These are phyloP conservation scores for Malacoraja senta DNA, from an alignment of 2,797 vertebrate species.

Conservation along the genomic window DNA sequence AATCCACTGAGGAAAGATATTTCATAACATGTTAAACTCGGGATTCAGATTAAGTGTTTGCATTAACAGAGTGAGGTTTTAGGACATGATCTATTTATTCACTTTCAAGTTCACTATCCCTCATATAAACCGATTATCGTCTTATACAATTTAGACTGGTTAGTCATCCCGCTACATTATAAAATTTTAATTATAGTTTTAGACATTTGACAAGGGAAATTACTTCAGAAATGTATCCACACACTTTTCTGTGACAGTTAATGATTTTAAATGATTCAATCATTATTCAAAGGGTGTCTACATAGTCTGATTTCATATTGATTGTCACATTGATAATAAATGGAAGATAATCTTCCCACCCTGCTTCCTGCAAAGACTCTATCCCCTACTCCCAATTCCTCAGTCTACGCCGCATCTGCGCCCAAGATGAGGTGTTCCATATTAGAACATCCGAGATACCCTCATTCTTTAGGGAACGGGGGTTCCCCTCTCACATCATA, in stretches of 20 bases:
- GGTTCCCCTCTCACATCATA: too few relatives aligned
- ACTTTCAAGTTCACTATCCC: background rate
- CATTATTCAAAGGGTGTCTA: background rate
- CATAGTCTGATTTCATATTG: background rate
- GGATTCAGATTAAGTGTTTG: background rate
- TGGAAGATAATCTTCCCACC: background rate
- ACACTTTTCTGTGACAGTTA: background rate
- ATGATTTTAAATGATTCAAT: background rate
- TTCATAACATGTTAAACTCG: background rate
- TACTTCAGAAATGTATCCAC: background rate
- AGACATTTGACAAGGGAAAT: background rate
- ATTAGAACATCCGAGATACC: too few relatives aligned
- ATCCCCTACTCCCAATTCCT: too few relatives aligned
- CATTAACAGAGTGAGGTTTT: background rate
- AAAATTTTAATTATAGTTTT: conserved; percentile 2
- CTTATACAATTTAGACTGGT: background rate
- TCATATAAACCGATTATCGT: background rate
- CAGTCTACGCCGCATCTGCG: too few relatives aligned
- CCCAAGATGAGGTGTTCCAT: too few relatives aligned
- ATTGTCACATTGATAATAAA: background rate
- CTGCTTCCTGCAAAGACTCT: too few relatives aligned
- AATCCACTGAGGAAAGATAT: background rate
- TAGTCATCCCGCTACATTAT: background rate
- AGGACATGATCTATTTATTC: conserved; percentile 14
- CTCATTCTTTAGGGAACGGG: too few relatives aligned